phyloP scores from a whole-genome alignment of 2,888 invertebrate genomes.

The Himalopsyche kuldschensis region DNA sequence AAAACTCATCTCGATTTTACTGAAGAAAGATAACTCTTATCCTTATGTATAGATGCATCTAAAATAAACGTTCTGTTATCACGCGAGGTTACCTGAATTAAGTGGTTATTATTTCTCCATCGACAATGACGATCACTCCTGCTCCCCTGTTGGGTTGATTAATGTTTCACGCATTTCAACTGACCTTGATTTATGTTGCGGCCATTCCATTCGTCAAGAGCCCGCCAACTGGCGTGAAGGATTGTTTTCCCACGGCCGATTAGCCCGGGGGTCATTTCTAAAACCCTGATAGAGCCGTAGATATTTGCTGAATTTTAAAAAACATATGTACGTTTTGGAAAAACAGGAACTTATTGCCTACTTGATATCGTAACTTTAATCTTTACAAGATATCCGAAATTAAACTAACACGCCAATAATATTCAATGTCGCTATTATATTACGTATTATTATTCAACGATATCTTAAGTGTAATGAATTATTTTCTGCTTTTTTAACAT shows the following conservation, averaged over 20 bases:
- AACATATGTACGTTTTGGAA: too few species aligned
- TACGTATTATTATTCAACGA: too few species aligned
- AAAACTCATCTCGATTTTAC: too few species aligned
- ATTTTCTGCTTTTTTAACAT: too few species aligned
- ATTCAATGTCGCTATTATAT: too few species aligned
- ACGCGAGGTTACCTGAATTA: background rate
- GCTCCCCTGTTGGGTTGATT: background rate
- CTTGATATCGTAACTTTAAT: too few species aligned
- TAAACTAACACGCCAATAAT: too few species aligned
- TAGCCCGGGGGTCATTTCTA: background rate
- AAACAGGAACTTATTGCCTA: too few species aligned
- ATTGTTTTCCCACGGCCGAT: background rate
- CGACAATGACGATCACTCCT: background rate
- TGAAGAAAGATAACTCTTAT: background rate
- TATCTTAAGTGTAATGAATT: too few species aligned
- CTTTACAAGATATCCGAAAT: too few species aligned
- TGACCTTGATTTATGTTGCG: background rate
- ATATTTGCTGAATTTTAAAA: too few species aligned
- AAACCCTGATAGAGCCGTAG: background rate
- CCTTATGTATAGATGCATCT: background rate
- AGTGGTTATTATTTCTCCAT: background rate
- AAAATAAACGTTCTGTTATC: background rate
- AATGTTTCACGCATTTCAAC: background rate
- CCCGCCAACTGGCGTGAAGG: background rate
- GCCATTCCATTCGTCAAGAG: background rate